Percentiles rank a stretch among this genome's conserved stretches.
Conservation (phyloP, 2,113 vertebrate species). For the Perognathus longimembris region DNA sequence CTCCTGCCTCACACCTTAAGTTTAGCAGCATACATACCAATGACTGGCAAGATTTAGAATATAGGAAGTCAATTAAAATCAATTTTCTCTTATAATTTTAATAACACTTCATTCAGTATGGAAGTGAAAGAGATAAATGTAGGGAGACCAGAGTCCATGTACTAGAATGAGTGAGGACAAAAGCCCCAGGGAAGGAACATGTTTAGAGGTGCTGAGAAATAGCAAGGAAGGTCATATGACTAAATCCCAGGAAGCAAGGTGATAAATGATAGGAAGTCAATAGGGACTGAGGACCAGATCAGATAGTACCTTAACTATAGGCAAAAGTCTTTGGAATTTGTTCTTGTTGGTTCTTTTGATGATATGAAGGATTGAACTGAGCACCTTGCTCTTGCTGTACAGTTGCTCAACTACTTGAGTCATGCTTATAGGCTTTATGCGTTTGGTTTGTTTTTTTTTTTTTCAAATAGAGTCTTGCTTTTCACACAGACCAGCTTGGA, state of each 20-base stretch:
- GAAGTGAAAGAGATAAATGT: background rate
- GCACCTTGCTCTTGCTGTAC: no score
- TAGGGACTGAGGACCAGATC: background rate
- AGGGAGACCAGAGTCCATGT: background rate
- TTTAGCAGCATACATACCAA: background rate
- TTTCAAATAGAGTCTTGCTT: no score
- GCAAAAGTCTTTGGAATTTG: constrained; percentile 12
- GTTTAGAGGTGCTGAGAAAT: background rate
- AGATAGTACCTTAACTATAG: background rate
- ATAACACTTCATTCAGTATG: background rate
- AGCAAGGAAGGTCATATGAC: background rate
- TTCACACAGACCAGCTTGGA: no score
- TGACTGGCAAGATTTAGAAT: constrained; percentile 36
- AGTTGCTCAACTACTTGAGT: no score
- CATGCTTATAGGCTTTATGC: no score
- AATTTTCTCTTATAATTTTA: no score
- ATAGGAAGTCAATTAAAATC: constrained; percentile 23
- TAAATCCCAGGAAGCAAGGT: background rate
- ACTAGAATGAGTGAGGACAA: background rate
- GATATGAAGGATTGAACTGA: no score
- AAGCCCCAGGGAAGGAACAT: background rate
- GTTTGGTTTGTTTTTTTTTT: no score
- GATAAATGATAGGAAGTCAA: background rate
- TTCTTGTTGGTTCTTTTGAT: background rate
- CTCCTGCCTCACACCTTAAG: constrained; percentile 23